Base-by-base conservation (phyloP, 2,797 vertebrate species). In the Babyrousa celebensis region DNA sequence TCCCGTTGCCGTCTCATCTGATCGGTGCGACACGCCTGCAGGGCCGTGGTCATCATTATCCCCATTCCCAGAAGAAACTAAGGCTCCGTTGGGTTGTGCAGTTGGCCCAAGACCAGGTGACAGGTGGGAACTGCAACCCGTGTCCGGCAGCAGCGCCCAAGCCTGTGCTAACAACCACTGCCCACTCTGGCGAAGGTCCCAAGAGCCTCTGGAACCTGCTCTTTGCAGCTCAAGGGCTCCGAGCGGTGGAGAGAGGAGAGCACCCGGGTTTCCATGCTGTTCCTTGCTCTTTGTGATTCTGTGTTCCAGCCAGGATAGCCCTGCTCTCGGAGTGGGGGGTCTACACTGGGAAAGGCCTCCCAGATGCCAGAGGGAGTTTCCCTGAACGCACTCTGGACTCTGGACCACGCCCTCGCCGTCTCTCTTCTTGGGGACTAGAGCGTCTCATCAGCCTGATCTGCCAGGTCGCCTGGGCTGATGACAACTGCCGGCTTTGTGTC, bases 81-180 rank as follows among this genome's bases (percentile, higher is more conserved):
- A 68, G 78, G n/a, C 32, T 77, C 14, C 0, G 4, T 5, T 48
- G 85, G 65, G 48, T 52, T 29, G 27, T 0, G 1, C 12, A 85
- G 62, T 85, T 15, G n/a, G 43, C 20, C 32, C 60, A 11, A 56
- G 65, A 10, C 32, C 16, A 5, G 27, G 43, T 1, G 68, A n/a
- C 74, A n/a, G 56, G 23, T n/a, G 1, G 1, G 14, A 23, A 58
- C 9, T 36, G 62, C 65, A 16, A 9, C 65, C 77, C 65, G 3
- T 3, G 2, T 4, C 0, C 1, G 62, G 40, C 48, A 7, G 6
- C 23, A 7, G 2, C 18, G 32, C 60, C 3, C 1, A 32, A 54
- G 40, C 74, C 48, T 4, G 2, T 5, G 11, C 25, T 27, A 0
- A 3, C 9, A 9, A 17, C 17, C 9, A 0, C 12, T 8, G 3